A percentile compares a stretch with the other conserved stretches of the same genome.
These are phyloP conservation scores for Anorthoa munda DNA, from an alignment of 2,888 invertebrate species.

Conservation along the genomic window DNA sequence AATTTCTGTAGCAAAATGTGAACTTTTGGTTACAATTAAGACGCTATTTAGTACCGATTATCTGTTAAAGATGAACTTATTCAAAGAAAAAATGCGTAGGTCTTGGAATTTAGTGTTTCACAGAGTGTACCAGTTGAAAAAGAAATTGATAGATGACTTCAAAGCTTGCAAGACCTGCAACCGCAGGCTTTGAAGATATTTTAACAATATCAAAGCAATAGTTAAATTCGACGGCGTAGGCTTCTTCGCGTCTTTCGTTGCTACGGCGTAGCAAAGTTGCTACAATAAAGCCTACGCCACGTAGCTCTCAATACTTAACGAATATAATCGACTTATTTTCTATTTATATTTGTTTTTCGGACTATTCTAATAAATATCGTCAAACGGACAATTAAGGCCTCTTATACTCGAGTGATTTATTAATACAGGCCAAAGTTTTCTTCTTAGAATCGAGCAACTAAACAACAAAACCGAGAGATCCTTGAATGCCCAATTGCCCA, in stretches of 20 bases:
- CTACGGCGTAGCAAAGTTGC: constrained; percentile 29
- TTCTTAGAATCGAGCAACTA: constrained; percentile 8
- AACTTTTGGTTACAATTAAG: not conserved
- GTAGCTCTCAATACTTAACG: not conserved
- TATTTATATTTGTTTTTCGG: not conserved
- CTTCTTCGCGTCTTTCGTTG: not conserved
- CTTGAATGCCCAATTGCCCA: constrained; percentile 20
- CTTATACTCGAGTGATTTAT: constrained; percentile 6
- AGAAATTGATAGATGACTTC: not conserved
- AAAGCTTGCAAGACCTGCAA: no score
- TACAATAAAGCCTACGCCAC: constrained; percentile 18
- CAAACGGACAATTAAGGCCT: not conserved
- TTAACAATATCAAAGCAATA: not conserved
- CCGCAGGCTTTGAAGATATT: no score
- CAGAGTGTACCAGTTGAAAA: not conserved
- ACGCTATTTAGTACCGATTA: not conserved
- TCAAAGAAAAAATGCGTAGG: not conserved
- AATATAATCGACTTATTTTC: not conserved
- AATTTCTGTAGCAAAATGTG: not conserved
- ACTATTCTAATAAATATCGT: not conserved
- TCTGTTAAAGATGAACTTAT: not conserved
- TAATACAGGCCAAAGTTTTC: not conserved
- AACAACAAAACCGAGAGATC: constrained; percentile 16
- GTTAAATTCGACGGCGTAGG: not conserved
- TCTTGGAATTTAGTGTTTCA: not conserved